Conservation (phyloP, 2,113 vertebrate species). For the Micronycteris hirsuta region DNA sequence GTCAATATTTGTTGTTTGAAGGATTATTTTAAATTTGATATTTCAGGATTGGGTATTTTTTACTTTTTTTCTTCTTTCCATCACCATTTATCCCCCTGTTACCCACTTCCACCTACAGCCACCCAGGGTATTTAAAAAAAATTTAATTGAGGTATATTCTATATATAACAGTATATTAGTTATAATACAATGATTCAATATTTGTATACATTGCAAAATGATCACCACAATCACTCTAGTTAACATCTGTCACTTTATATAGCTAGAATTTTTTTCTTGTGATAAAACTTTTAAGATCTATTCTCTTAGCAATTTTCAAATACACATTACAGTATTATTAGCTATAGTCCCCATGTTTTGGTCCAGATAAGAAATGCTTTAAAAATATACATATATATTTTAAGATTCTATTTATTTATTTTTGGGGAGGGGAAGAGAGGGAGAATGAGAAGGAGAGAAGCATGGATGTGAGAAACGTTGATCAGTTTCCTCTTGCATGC, state of each 20-base stretch:
- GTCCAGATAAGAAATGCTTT: conserved; percentile 22
- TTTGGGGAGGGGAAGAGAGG: too few relatives aligned
- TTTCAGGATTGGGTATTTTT: background rate
- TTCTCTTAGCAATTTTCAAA: background rate
- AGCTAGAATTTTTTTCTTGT: background rate
- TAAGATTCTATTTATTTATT: too few relatives aligned
- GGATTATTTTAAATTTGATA: conserved; percentile 1
- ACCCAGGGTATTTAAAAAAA: too few relatives aligned
- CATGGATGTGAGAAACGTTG: too few relatives aligned
- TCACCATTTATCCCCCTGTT: too few relatives aligned
- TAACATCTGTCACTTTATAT: background rate
- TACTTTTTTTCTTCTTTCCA: background rate
- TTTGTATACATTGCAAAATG: background rate
- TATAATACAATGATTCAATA: background rate
- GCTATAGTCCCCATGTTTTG: background rate
- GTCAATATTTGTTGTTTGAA: conserved; percentile 21
- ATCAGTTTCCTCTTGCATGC: too few relatives aligned
- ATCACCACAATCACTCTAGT: background rate
- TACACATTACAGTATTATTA: background rate
- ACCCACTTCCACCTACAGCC: too few relatives aligned
- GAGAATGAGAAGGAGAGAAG: too few relatives aligned
- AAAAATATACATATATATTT: too few relatives aligned
- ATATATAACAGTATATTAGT: background rate
- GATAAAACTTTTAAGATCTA: background rate
- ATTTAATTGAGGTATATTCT: background rate